Evolutionary conservation across 2,113 vertebrate genomes (phyloP).

Genomic region (Neotoma lepida): DNA sequence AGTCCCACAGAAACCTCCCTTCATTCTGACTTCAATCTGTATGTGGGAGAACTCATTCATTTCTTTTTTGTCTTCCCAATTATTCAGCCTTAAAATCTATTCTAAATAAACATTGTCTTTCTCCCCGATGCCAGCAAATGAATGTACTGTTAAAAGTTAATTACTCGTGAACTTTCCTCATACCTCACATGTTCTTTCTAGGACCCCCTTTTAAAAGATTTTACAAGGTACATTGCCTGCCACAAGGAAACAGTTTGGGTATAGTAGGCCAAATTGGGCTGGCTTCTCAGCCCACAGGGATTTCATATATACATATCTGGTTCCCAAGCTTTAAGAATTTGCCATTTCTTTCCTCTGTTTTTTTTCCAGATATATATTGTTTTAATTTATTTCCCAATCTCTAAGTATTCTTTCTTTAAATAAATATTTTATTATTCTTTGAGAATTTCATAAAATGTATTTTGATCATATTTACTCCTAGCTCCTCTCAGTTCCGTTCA

Average conservation of each 20-base stretch:
- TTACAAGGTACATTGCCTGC: not conserved
- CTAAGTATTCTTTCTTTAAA: not conserved
- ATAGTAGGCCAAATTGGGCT: not conserved
- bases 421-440: not conserved
- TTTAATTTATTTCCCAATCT: not conserved
- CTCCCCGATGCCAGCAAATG: not conserved
- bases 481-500: not conserved
- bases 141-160: not conserved
- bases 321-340: not conserved
- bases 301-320: not conserved
- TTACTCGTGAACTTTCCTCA: not conserved
- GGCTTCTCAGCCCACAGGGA: not conserved
- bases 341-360: not conserved
- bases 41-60: not conserved
- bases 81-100: not conserved
- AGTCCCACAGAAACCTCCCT: not conserved
- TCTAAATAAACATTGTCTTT: slow-evolving; percentile 13
- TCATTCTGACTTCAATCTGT: not conserved
- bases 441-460: not conserved
- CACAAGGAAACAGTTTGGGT: not conserved
- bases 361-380: not conserved
- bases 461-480: not conserved
- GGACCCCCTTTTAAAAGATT: not conserved
- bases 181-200: not conserved
- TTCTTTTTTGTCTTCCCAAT: not conserved